A percentile compares a stretch with the other conserved stretches of the same genome.
phyloP scores from a whole-genome alignment of 2,888 invertebrate genomes.

The Philonicus albiceps region DNA sequence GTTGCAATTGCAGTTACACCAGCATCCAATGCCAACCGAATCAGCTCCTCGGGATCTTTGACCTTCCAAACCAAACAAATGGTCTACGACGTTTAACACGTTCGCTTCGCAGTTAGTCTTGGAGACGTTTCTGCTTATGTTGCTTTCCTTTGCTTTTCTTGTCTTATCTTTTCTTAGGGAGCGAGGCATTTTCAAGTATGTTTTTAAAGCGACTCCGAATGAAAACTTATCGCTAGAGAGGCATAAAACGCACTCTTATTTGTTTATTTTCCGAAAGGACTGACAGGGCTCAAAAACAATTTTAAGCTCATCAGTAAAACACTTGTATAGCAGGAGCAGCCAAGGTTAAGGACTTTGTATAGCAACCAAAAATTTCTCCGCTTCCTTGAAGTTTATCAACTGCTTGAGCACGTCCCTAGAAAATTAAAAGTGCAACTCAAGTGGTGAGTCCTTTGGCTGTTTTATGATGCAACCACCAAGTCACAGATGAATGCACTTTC shows the following conservation, averaged over 20 bases:
- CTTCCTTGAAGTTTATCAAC: neutral
- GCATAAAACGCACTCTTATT: neutral
- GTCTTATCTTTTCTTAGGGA: neutral
- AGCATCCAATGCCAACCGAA: neutral
- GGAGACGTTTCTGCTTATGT: neutral
- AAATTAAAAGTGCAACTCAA: neutral
- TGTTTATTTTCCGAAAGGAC: neutral
- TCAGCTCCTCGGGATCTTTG: slow-evolving; percentile 30
- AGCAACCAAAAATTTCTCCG: neutral
- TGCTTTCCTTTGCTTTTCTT: neutral
- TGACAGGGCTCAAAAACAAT: neutral
- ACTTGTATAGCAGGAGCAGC: neutral
- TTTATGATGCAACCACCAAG: neutral
- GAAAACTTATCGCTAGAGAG: neutral
- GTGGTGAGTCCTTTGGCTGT: neutral
- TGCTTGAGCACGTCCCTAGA: neutral
- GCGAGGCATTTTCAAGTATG: neutral
- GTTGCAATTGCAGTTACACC: neutral
- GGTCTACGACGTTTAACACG: slow-evolving; percentile 1
- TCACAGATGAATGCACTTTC: neutral
- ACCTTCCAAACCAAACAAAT: slow-evolving; percentile 31
- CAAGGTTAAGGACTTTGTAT: neutral
- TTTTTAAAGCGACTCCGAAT: neutral
- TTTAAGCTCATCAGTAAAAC: neutral
- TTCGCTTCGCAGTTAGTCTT: neutral